A percentile compares a stretch with the other conserved stretches of the same genome.
phyloP scores from a whole-genome alignment of 1,140 invertebrate genomes.

The Eubasilissa regina region DNA sequence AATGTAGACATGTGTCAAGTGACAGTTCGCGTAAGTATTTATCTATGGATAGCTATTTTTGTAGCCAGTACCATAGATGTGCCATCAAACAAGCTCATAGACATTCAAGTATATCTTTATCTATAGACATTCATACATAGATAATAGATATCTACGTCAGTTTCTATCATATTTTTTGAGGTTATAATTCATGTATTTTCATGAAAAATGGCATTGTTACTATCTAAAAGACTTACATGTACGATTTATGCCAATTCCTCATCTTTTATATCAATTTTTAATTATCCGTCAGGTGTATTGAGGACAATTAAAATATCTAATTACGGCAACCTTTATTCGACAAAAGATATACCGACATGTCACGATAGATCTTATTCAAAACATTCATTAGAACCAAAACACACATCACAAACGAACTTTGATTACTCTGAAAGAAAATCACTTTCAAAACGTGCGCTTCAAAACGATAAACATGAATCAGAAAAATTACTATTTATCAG shows the following conservation, averaged over 20 bases:
- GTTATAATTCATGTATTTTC: slow-evolving; percentile 10
- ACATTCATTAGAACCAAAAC: background rate
- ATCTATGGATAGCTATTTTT: too few species aligned
- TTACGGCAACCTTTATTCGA: background rate
- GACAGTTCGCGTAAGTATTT: too few species aligned
- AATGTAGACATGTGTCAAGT: too few species aligned
- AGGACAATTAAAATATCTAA: background rate
- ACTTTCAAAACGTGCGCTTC: background rate
- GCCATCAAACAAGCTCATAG: too few species aligned
- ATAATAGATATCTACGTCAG: too few species aligned
- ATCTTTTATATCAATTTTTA: background rate
- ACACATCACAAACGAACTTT: background rate
- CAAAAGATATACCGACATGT: background rate
- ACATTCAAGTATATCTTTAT: too few species aligned
- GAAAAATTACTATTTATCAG: slow-evolving; percentile 23
- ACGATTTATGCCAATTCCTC: background rate
- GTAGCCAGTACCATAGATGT: too few species aligned
- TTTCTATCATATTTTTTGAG: slow-evolving; percentile 2
- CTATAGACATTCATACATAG: too few species aligned
- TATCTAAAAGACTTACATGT: slow-evolving; percentile 9
- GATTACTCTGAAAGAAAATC: background rate
- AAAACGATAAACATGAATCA: background rate
- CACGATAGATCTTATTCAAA: background rate
- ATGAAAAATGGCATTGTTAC: slow-evolving; percentile 4
- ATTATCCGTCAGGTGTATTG: background rate